These are phyloP conservation scores for Scytalopus superciliaris DNA, from an alignment of 2,113 vertebrate species.

Conservation along the genomic window DNA sequence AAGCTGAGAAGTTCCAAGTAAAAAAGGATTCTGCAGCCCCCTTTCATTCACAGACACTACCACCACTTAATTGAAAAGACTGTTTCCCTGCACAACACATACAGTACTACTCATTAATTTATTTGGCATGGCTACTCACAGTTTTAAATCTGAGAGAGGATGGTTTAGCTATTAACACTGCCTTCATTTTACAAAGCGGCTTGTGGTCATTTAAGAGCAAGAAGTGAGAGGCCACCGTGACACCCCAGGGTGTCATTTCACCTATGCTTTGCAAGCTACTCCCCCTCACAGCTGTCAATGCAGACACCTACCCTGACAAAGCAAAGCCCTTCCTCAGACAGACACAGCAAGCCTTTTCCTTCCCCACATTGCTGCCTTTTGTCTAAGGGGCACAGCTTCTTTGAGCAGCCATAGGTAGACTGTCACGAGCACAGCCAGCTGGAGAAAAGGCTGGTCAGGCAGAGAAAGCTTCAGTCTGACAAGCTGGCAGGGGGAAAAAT, in stretches of 20 bases:
- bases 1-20: not conserved
- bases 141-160: not conserved
- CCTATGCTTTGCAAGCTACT: not conserved
- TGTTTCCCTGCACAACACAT: not conserved
- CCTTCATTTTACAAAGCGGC: not conserved
- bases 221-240: not conserved
- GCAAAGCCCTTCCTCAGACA: not conserved
- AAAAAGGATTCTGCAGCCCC: not conserved
- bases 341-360: not conserved
- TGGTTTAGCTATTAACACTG: not conserved
- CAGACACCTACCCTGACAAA: not conserved
- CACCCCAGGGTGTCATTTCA: not conserved
- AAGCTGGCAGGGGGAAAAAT: not conserved
- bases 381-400: not conserved
- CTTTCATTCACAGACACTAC: not conserved
- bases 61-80: accelerated
- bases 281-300: not conserved
- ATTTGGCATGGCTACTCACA: not conserved
- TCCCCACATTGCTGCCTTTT: not conserved
- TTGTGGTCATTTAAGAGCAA: not conserved
- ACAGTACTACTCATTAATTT: not conserved
- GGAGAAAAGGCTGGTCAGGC: not conserved
- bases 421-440: not conserved
- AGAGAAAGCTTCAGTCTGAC: not conserved
- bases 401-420: not conserved